Conservation (phyloP, 1,140 invertebrate genomes). For the Drosophila nigromelanica region DNA sequence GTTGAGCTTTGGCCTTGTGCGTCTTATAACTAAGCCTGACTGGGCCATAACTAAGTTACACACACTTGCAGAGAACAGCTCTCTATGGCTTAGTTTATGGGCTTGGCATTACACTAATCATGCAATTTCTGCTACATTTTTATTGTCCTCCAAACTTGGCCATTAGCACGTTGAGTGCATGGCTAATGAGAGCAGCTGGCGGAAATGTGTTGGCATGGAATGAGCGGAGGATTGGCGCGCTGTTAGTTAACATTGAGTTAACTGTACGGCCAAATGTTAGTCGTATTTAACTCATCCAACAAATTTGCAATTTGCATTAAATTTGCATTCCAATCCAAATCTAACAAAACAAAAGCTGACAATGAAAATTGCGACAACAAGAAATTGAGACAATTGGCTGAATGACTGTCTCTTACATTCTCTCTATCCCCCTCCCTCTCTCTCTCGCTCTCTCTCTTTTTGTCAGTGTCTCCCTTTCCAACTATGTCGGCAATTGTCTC, state of each 20-base stretch:
- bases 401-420: conserved; percentile 39
- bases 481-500: conserved; percentile 34
- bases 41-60: conserved; percentile 20
- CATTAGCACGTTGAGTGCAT: conserved; percentile 72
- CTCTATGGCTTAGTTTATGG: conserved; percentile 53
- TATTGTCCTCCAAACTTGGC: conserved; percentile 53
- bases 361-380: conserved; percentile 41
- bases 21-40: conserved; percentile 20
- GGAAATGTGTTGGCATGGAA: conserved; percentile 1
- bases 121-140: conserved; percentile 64
- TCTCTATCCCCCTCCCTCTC: neutral
- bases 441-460: neutral
- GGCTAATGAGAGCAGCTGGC: conserved; percentile 56
- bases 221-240: too few species aligned
- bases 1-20: conserved; percentile 36
- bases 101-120: conserved; percentile 72
- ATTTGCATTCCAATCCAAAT: conserved; percentile 64
- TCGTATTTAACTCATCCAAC: conserved; percentile 40
- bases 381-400: conserved; percentile 73
- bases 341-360: conserved; percentile 37
- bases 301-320: conserved; percentile 42
- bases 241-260: conserved; percentile 32
- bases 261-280: conserved; percentile 27
- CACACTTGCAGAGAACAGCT: conserved; percentile 18
- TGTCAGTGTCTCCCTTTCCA: conserved; percentile 21